Evolutionary conservation across 1,140 invertebrate genomes (phyloP), one percentile per base, ranked within the genome.

Genomic region (Leptinotarsa defecta): DNA sequence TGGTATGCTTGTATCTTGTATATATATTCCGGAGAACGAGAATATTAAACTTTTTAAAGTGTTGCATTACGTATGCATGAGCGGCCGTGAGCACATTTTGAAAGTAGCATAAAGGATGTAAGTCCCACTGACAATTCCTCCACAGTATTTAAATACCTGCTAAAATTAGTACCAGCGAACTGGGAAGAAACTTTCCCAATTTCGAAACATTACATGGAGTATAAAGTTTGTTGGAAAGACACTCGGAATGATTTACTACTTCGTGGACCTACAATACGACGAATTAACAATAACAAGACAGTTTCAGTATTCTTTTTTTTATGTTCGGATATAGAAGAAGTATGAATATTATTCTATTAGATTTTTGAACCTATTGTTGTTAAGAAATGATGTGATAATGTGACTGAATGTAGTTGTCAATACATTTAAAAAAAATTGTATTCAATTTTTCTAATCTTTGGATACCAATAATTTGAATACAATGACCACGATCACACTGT

Each of bases 41-140:
- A 70, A 70, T 70, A 43, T 48, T 70, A 70, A 70, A 70, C n/a
- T 70, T 48, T 20, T 52, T 70, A 43, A 57, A 70, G 68, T 43
- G 48, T 70, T 43, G 34, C 34, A 70, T 70, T 70, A 70, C 68
- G 68, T 52, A 70, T 52, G 48, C 68, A 70, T 70, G 34, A 34
- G 34, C 68, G 68, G 27, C 13, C 34, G 68, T 48, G 68, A 52
- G 34, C 34, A 52, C 48, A 48, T 70, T 70, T 27, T 34, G 68
- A 52, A 52, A 52, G 68, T 70, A 52, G 43, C 17, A 52, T 70
- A 70, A 70, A 70, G 64, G 15, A 34, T 65, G 64, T 65, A 27
- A 65, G 64, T 65, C 27, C 13, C 20, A 65, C 52, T 57, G 52
- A 65, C 13, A 65, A 20, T 22, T 13, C 4, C 64, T 20, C 64